Percentiles rank a stretch among this genome's conserved stretches.
These are phyloP conservation scores for Podabrus alpinus DNA, from an alignment of 2,888 invertebrate species.

Conservation along the genomic window DNA sequence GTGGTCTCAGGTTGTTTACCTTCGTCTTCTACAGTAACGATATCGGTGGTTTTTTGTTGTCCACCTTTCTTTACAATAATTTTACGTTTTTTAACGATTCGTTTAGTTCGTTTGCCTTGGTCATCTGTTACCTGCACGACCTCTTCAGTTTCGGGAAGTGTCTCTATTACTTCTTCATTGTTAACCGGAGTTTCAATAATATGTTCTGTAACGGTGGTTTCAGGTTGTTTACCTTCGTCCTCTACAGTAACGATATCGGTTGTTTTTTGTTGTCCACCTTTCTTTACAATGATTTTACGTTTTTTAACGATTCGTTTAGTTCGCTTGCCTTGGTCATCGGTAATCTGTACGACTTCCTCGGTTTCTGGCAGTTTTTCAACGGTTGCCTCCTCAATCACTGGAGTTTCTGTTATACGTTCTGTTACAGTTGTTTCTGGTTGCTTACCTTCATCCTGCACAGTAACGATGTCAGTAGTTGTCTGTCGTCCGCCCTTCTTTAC, in stretches of 20 bases:
- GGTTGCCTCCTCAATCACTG: constrained; percentile 26
- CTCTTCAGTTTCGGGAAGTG: constrained; percentile 41
- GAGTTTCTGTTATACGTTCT: constrained; percentile 36
- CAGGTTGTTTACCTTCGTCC: constrained; percentile 43
- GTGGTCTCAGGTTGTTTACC: constrained; percentile 53
- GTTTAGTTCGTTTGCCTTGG: constrained; percentile 40
- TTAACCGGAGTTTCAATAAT: constrained; percentile 33
- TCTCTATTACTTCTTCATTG: constrained; percentile 2
- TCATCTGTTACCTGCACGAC: constrained; percentile 31
- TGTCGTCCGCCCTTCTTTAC: constrained; percentile 27
- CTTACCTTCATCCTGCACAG: constrained; percentile 53
- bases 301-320: constrained; percentile 37
- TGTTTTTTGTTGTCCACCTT: constrained; percentile 39
- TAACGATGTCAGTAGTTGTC: constrained; percentile 56
- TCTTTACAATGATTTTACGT: constrained; percentile 40
- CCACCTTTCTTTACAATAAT: constrained; percentile 54
- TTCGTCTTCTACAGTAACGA: constrained; percentile 55
- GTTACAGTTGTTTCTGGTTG: constrained; percentile 47
- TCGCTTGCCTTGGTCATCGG: constrained; percentile 35
- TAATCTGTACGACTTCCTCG: constrained; percentile 47
- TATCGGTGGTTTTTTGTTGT: constrained; percentile 54
- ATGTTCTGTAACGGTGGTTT: constrained; percentile 35
- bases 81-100: constrained; percentile 52
- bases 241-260: constrained; percentile 48
- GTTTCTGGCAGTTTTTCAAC: constrained; percentile 32